These are phyloP conservation scores for Prionchulus punctatus DNA, from an alignment of 2,888 invertebrate genomes.

Conservation along the genomic window DNA sequence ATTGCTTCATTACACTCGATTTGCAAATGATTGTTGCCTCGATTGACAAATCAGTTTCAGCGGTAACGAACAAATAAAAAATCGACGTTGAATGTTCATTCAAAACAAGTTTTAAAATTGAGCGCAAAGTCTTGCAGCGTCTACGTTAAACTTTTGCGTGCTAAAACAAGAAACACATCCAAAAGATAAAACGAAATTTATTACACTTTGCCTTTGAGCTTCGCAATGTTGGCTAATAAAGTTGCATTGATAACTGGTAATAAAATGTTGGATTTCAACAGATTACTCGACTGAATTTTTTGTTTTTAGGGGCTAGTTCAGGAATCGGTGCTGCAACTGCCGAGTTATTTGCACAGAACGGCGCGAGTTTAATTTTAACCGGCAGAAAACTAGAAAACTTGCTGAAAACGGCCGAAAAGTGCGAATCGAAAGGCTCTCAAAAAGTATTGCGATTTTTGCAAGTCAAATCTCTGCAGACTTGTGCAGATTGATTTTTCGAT, in stretches of 20 bases:
- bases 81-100: too few relatives aligned
- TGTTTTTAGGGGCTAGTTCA: slow-evolving; percentile 53
- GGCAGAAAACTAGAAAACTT: slow-evolving; percentile 55
- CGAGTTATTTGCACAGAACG: slow-evolving; percentile 53
- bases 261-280: background rate
- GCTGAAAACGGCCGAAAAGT: slow-evolving; percentile 34
- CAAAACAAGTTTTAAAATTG: too few relatives aligned
- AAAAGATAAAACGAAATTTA: too few relatives aligned
- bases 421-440: background rate
- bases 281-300: background rate
- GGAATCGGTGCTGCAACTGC: slow-evolving; percentile 71
- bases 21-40: too few relatives aligned
- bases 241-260: background rate
- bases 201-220: background rate
- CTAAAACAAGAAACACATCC: too few relatives aligned
- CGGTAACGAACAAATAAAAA: too few relatives aligned
- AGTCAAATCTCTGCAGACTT: background rate
- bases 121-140: too few relatives aligned
- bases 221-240: background rate
- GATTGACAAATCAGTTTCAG: too few relatives aligned
- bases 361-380: slow-evolving; percentile 54
- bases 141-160: too few relatives aligned
- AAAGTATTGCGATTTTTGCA: background rate
- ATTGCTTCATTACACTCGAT: too few relatives aligned
- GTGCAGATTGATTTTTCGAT: background rate